Evolutionary conservation across 2,888 invertebrate genomes (phyloP).

Genomic region (Carcina quercana): DNA sequence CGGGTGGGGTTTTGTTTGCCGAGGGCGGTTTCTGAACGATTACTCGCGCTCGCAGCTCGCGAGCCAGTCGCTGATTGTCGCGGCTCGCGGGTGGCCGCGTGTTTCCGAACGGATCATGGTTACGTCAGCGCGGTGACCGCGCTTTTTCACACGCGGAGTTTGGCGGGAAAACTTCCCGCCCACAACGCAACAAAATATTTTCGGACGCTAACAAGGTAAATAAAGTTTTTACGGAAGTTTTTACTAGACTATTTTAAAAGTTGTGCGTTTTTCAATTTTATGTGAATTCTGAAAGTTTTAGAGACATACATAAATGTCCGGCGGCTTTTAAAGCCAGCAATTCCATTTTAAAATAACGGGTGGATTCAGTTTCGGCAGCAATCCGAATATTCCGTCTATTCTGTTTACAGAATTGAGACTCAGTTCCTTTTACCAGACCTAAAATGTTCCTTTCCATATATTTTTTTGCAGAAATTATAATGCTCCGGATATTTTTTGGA

Average conservation of each 20-base stretch:
- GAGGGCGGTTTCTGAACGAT: slow-evolving; percentile 68
- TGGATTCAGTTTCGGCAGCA: too few relatives aligned
- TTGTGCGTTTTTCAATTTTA: not conserved
- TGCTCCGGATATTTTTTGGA: too few relatives aligned
- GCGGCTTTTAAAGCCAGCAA: too few relatives aligned
- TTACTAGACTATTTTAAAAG: slow-evolving; percentile 1
- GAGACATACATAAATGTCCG: too few relatives aligned
- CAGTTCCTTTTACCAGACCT: too few relatives aligned
- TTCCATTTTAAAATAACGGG: too few relatives aligned
- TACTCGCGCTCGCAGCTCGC: slow-evolving; percentile 34
- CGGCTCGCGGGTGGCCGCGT: slow-evolving; percentile 42
- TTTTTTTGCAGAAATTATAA: too few relatives aligned
- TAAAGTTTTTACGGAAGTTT: slow-evolving; percentile 11
- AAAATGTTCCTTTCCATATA: too few relatives aligned
- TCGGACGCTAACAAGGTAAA: slow-evolving; percentile 74
- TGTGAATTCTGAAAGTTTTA: not conserved
- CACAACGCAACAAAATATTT: slow-evolving; percentile 67
- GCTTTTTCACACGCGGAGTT: slow-evolving; percentile 47
- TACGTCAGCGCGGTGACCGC: slow-evolving; percentile 65
- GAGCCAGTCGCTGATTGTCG: slow-evolving; percentile 39
- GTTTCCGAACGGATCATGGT: slow-evolving; percentile 38
- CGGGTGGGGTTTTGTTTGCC: slow-evolving; percentile 72
- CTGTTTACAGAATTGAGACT: too few relatives aligned
- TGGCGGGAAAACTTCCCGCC: slow-evolving; percentile 71
- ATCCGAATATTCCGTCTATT: too few relatives aligned